Evolutionary conservation across 2,113 vertebrate species (phyloP).

Genomic region (Notiomystis cincta): DNA sequence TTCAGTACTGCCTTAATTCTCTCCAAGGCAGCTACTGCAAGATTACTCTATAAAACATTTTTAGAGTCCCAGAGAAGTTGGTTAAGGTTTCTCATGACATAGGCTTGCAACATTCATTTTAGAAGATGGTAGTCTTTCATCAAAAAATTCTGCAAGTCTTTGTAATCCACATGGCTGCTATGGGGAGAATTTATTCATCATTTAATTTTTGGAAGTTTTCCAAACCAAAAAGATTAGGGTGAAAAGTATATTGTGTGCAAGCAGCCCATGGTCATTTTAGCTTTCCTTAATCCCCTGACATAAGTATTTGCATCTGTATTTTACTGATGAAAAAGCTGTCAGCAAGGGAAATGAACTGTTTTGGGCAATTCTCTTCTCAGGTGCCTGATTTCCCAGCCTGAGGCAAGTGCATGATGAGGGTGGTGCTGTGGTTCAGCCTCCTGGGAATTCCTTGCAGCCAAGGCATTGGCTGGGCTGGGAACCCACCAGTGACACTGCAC

Average conservation of each 20-base stretch:
- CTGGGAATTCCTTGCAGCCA: not conserved
- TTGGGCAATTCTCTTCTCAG: not conserved
- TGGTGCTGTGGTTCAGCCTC: not conserved
- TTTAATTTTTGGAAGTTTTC: constrained; percentile 14
- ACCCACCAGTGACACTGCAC: not conserved
- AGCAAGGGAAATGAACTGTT: not conserved
- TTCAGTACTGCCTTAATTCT: constrained; percentile 20
- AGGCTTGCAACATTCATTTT: not conserved
- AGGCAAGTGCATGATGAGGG: not conserved
- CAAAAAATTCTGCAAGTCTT: constrained; percentile 8
- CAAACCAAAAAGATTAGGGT: constrained; percentile 23
- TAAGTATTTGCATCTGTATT: constrained; percentile 12
- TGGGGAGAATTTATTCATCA: not conserved
- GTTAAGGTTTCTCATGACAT: not conserved
- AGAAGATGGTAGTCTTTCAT: constrained; percentile 1
- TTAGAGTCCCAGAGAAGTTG: constrained; percentile 34
- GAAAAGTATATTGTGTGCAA: not conserved
- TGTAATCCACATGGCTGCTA: not conserved
- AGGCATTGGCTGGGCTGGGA: not conserved
- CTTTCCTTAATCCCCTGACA: not conserved
- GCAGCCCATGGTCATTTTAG: not conserved
- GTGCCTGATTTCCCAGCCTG: not conserved
- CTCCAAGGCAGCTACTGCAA: not conserved
- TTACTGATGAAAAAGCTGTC: constrained; percentile 5
- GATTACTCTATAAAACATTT: constrained; percentile 58